These are phyloP conservation scores for Zosterops japonicus DNA, from an alignment of 2,113 vertebrate genomes.

Conservation along the genomic window DNA sequence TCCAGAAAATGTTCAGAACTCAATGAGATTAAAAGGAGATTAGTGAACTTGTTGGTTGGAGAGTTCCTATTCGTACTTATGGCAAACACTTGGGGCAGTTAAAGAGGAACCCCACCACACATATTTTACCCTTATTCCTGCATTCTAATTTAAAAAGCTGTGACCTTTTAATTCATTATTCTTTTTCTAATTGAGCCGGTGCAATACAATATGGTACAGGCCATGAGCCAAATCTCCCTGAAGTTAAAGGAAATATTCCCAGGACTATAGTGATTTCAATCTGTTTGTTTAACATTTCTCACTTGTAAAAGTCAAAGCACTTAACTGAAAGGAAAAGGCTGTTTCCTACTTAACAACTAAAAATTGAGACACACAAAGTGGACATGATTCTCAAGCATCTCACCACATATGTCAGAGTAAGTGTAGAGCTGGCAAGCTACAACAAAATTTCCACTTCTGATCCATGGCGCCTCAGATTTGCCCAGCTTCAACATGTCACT, in stretches of 20 bases:
- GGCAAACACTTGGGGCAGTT: neutral
- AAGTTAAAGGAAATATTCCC: slow-evolving; percentile 45
- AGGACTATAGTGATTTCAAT: slow-evolving; percentile 5
- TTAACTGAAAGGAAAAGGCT: neutral
- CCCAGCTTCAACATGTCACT: neutral
- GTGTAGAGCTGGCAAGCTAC: neutral
- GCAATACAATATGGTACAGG: neutral
- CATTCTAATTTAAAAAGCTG: neutral
- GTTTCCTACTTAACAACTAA: neutral
- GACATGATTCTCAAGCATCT: neutral
- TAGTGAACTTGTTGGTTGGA: slow-evolving; percentile 9
- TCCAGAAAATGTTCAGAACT: slow-evolving; percentile 37
- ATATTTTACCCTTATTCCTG: neutral
- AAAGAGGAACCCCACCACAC: neutral
- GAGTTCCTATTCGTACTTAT: neutral
- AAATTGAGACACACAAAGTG: neutral
- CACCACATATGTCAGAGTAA: neutral
- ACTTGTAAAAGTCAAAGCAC: slow-evolving; percentile 29
- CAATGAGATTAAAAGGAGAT: slow-evolving; percentile 52
- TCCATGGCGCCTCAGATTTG: neutral
- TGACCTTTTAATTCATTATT: slow-evolving; percentile 15
- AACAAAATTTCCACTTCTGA: neutral
- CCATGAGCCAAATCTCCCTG: slow-evolving; percentile 11
- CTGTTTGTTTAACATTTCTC: slow-evolving; percentile 41
- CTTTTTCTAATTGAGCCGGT: neutral